Base-by-base conservation (phyloP, 2,113 vertebrate species). In the Ailuropoda melanoleuca region DNA sequence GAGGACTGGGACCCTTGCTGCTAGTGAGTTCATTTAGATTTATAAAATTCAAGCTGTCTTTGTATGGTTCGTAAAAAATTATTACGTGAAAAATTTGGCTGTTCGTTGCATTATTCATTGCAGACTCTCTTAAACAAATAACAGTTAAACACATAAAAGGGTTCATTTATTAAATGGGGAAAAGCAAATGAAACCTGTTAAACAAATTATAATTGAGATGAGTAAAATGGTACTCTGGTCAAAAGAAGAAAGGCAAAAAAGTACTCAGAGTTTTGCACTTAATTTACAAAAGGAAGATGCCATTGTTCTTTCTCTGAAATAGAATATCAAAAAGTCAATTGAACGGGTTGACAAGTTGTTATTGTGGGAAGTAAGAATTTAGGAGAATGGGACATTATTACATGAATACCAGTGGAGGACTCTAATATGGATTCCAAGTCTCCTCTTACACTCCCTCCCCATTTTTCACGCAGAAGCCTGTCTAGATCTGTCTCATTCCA, bases 41-140 rank as follows among this genome's bases (percentile, higher is more conserved):
- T 60, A 96, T 93, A 93, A 93, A 98, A 58, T 39, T 93, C 1
- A 12, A 93, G 56, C 13, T 97, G 81, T 55, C 81, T 97, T 92
- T 95, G 56, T 72, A 96, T 75, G 95, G 37, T 68, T 93, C 95
- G 78, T 88, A 94, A 97, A 98, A 97, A 91, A 56, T 97, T 84
- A 96, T 92, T 85, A 96, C 0, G 64, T 98, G 95, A 94, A 95
- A 98, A 98, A 82, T 55, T 39, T 80, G 96, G 56, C 70, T 90
- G 11, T 75, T 97, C 23, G 0, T 5, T 60, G 24, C 37, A 46
- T 74, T 97, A 91, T 77, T 97, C 83, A 96, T 43, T 88, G 50
- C n/a, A 96, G 84, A 74, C 70, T 60, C 85, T 94, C 96, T 93
- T 95, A 91, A 95, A 96, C 39, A 97, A 97, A 96, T 53, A 50